phyloP scores from a whole-genome alignment of 2,797 vertebrate species.

The Danio choprae region DNA sequence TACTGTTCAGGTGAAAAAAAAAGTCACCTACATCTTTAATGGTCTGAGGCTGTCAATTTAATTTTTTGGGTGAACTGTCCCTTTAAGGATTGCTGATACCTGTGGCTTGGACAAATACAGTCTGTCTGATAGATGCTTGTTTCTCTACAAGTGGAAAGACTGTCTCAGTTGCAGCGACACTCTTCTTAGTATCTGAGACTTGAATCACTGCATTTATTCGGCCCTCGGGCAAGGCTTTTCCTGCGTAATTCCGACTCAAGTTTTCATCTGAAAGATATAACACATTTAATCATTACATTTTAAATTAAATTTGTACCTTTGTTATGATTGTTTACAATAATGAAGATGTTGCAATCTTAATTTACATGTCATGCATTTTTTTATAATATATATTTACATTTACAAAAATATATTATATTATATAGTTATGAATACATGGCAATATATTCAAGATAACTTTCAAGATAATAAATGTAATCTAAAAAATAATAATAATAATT shows the following conservation, averaged over 20 bases:
- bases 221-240: background rate
- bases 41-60: no score
- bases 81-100: conserved; percentile 72
- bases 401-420: no score
- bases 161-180: conserved; percentile 14
- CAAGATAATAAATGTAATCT: background rate
- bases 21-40: no score
- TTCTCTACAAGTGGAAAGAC: conserved; percentile 31
- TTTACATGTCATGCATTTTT: background rate
- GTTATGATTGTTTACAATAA: background rate
- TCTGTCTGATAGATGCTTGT: conserved; percentile 48
- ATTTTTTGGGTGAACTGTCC: no score
- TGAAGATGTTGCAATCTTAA: background rate
- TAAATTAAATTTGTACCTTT: background rate
- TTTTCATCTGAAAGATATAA: conserved; percentile 53
- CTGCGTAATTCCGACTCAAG: background rate
- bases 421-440: no score
- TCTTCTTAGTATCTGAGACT: background rate
- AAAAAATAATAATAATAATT: background rate
- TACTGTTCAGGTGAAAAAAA: no score
- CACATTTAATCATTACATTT: background rate
- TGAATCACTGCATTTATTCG: background rate
- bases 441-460: background rate
- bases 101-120: conserved; percentile 79
- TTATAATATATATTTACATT: background rate